Evolutionary conservation across 2,113 vertebrate genomes (phyloP), one percentile per base, ranked within the genome.

Genomic region (Pipa parva): DNA sequence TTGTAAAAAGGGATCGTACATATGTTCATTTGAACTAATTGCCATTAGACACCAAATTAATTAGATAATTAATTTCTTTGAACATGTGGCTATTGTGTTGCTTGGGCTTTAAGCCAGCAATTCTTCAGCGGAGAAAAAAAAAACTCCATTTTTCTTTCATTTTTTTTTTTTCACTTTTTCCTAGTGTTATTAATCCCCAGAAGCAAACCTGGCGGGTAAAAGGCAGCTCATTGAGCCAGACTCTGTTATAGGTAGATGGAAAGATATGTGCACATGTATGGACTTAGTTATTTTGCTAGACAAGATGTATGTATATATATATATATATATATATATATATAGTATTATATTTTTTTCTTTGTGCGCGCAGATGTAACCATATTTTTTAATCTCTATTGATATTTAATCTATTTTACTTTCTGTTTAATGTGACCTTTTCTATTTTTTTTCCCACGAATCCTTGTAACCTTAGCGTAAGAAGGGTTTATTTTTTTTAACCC

Each of bases 61-160:
- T 90, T 88, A 83, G 86, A 79, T 87, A 89, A 88, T 87, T 85
- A 87, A 89, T 79, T 87, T 80, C 84, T 81, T 76, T 0, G 36
- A 83, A 77, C 80, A 81, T 82, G 81, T 82, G 75, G 81, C 77
- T 80, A 79, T 88, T 87, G 82, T 84, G 70, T 81, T 88, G 77
- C 72, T 81, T 81, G 85, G 86, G 82, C 88, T 80, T 72, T 68
- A 80, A 85, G 88, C 84, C 83, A 83, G 1, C 58, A 3, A 57
- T 78, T 81, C 74, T 71, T 39, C 76, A 75, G 64, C 74, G 75
- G 77, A 61, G 83, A 80, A 68, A 71, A 79, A 21, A 25, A 42
- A 42, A 42, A 42, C 3, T 2, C 39, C 3, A n/a, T 4, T 17
- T 42, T 17, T 4, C 39, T 42, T 17, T n/a, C 39, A 42, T 13